phyloP scores from a whole-genome alignment of 2,888 invertebrate species.

The Nysson spinosus region DNA sequence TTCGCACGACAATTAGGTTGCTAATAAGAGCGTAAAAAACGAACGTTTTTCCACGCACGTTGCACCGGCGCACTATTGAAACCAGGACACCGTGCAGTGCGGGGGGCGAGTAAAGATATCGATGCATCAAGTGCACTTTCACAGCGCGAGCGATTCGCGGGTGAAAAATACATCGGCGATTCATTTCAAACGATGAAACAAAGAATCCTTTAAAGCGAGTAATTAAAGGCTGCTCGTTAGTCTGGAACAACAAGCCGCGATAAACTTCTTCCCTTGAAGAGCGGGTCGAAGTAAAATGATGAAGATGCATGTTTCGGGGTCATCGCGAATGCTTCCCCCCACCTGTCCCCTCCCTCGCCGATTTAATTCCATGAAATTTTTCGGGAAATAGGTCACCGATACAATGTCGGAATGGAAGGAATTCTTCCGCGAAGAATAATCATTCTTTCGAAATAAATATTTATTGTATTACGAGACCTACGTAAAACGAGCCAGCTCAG shows the following conservation, averaged over 20 bases:
- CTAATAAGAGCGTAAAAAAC: neutral
- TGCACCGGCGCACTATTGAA: constrained; percentile 22
- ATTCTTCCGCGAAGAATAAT: no score
- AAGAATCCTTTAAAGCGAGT: constrained; percentile 20
- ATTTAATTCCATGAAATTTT: no score
- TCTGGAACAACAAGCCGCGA: constrained; percentile 37
- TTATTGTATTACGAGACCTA: no score
- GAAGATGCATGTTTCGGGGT: constrained; percentile 14
- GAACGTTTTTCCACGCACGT: neutral
- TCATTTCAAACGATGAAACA: neutral
- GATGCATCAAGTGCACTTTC: constrained; percentile 23
- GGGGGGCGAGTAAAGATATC: constrained; percentile 1
- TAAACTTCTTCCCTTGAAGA: constrained; percentile 17
- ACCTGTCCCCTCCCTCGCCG: neutral
- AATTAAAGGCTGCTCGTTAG: constrained; percentile 40
- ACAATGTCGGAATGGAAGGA: no score
- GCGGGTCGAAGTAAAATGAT: neutral
- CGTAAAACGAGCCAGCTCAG: no score
- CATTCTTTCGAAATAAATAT: no score
- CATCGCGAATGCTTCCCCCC: neutral
- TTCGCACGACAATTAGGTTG: neutral
- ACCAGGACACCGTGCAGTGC: constrained; percentile 6
- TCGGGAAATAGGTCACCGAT: no score
- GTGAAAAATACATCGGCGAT: constrained; percentile 6
- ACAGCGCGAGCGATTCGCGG: constrained; percentile 11